phyloP scores from a whole-genome alignment of 1,140 invertebrate genomes.

The Bombus superbus region DNA sequence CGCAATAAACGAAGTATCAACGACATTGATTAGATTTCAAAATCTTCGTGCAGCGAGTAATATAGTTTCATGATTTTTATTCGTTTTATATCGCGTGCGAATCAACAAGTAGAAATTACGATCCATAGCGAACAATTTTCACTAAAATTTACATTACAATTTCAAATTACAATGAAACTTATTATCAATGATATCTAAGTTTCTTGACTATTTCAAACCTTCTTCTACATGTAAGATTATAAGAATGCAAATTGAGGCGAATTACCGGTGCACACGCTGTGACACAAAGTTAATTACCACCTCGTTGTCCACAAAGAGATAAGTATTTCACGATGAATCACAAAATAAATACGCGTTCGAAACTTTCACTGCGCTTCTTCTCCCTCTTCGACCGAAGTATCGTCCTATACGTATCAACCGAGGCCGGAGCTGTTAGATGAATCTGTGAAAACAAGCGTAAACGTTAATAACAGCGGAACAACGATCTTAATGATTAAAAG shows the following conservation, averaged over 20 bases:
- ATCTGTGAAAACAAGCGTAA: not conserved
- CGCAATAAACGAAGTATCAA: too few species aligned
- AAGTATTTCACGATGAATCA: constrained; percentile 20
- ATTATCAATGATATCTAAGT: not conserved
- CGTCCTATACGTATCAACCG: not conserved
- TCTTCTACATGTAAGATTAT: not conserved
- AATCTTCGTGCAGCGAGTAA: too few species aligned
- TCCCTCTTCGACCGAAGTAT: not conserved
- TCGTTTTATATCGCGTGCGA: not conserved
- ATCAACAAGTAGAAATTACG: not conserved
- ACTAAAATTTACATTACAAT: not conserved
- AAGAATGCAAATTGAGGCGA: not conserved
- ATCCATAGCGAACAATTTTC: not conserved
- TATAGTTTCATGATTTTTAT: not conserved
- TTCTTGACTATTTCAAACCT: not conserved
- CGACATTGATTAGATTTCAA: not conserved
- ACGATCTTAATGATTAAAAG: not conserved
- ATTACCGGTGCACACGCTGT: too few species aligned
- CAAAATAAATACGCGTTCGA: not conserved
- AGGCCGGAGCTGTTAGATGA: not conserved
- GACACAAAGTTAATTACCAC: not conserved
- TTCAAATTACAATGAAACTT: not conserved
- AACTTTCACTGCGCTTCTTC: constrained; percentile 25
- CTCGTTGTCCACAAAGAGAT: not conserved
- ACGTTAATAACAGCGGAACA: not conserved